Conservation (phyloP, 2,797 vertebrate genomes). For the Poecile montanus region DNA sequence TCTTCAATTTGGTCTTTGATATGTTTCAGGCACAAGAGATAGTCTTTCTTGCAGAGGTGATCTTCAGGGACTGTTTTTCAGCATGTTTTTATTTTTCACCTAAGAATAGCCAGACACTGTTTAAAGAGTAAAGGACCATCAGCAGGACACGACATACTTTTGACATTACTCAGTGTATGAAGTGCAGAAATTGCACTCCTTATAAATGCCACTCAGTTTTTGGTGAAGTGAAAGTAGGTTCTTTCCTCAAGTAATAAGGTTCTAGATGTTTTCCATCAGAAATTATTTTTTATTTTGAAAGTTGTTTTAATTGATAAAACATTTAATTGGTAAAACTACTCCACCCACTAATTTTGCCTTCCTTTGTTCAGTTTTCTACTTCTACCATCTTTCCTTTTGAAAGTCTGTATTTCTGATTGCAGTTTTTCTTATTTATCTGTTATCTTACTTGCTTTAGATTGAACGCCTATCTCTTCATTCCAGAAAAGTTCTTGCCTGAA, state of each 20-base stretch:
- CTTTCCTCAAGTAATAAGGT: neutral
- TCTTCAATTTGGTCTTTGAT: neutral
- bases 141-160: neutral
- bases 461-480: neutral
- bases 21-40: neutral
- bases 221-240: neutral
- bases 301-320: neutral
- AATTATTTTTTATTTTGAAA: neutral
- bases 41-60: neutral
- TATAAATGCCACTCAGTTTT: neutral
- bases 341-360: neutral
- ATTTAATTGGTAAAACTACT: neutral
- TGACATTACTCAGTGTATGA: neutral
- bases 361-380: neutral
- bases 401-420: neutral
- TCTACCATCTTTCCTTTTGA: neutral
- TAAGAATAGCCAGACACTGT: neutral
- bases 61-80: neutral
- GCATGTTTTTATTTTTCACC: neutral
- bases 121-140: neutral
- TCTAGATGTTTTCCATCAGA: neutral
- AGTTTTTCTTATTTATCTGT: neutral
- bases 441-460: neutral
- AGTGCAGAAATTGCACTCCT: neutral
- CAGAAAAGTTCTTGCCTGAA: neutral